Conservation (phyloP, 37 sponge, comb jelly and placozoan genomes). For the Chondrilla cf. caribensis region DNA sequence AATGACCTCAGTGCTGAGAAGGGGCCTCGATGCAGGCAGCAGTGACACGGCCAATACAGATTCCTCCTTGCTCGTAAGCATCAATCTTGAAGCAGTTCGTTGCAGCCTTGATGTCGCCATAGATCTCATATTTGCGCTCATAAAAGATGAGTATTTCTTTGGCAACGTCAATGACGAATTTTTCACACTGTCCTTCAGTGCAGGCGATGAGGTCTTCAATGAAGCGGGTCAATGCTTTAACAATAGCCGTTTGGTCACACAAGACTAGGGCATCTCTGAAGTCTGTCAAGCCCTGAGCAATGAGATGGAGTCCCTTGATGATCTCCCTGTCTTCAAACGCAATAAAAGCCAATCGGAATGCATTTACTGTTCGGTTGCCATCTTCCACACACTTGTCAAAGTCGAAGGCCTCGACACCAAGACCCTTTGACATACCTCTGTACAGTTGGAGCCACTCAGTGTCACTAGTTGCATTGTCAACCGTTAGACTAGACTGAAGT, state of each 20-base stretch:
- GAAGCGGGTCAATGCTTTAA: slow-evolving; percentile 40
- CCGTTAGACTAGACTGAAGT: slow-evolving; percentile 7
- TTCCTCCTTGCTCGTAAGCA: slow-evolving; percentile 64
- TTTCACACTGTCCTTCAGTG: slow-evolving; percentile 50
- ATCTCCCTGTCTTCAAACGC: slow-evolving; percentile 67
- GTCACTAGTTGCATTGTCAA: slow-evolving; percentile 21
- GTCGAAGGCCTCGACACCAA: slow-evolving; percentile 45
- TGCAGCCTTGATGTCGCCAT: slow-evolving; percentile 70
- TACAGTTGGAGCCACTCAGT: slow-evolving; percentile 59
- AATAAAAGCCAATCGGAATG: slow-evolving; percentile 50
- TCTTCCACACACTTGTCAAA: slow-evolving; percentile 62
- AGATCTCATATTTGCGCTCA: slow-evolving; percentile 70
- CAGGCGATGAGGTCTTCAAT: slow-evolving; percentile 49
- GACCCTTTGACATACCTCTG: slow-evolving; percentile 55
- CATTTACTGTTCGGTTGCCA: slow-evolving; percentile 54
- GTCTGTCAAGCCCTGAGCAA: slow-evolving; percentile 49
- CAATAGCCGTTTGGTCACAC: slow-evolving; percentile 51
- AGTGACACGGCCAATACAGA: slow-evolving; percentile 64
- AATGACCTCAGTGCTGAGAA: no score
- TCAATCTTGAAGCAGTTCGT: slow-evolving; percentile 53
- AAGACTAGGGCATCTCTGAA: slow-evolving; percentile 51
- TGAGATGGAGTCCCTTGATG: slow-evolving; percentile 49
- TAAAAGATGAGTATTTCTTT: slow-evolving; percentile 55
- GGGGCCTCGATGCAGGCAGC: slow-evolving; percentile 35
- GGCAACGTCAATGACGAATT: slow-evolving; percentile 58